Conservation (phyloP, 1,140 invertebrate genomes). For the Nasonia giraulti region DNA sequence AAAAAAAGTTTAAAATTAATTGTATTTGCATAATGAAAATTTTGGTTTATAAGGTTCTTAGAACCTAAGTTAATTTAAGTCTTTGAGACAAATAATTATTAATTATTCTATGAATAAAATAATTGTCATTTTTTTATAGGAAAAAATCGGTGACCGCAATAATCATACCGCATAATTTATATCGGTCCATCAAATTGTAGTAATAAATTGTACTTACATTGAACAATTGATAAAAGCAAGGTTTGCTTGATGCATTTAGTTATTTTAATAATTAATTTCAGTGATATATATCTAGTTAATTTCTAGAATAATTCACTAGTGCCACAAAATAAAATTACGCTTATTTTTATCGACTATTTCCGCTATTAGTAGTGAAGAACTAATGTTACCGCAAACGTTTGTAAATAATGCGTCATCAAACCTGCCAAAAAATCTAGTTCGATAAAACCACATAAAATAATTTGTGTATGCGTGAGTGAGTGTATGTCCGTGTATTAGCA, state of each 20-base stretch:
- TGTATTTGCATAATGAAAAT: neutral
- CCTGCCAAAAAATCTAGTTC: slow-evolving; percentile 48
- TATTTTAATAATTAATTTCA: neutral
- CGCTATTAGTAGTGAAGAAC: neutral
- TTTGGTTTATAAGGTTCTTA: slow-evolving; percentile 8
- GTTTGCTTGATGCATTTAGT: neutral
- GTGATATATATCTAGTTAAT: neutral
- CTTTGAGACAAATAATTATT: neutral
- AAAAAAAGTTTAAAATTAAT: slow-evolving; percentile 2
- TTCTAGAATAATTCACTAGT: neutral
- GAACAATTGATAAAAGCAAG: neutral
- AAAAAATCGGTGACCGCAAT: neutral
- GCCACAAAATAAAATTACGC: neutral
- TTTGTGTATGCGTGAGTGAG: slow-evolving; percentile 39
- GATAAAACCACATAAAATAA: slow-evolving; percentile 48
- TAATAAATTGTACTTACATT: neutral
- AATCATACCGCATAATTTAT: neutral
- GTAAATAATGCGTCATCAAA: slow-evolving; percentile 50
- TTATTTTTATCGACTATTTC: slow-evolving; percentile 10
- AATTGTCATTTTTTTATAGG: neutral
- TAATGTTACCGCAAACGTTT: neutral
- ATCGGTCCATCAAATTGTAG: neutral
- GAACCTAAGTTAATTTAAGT: slow-evolving; percentile 20
- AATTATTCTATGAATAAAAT: slow-evolving; percentile 10
- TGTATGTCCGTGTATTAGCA: slow-evolving; percentile 53